phyloP scores from a whole-genome alignment of 2,113 vertebrate genomes.

The Todiramphus saurophagus region DNA sequence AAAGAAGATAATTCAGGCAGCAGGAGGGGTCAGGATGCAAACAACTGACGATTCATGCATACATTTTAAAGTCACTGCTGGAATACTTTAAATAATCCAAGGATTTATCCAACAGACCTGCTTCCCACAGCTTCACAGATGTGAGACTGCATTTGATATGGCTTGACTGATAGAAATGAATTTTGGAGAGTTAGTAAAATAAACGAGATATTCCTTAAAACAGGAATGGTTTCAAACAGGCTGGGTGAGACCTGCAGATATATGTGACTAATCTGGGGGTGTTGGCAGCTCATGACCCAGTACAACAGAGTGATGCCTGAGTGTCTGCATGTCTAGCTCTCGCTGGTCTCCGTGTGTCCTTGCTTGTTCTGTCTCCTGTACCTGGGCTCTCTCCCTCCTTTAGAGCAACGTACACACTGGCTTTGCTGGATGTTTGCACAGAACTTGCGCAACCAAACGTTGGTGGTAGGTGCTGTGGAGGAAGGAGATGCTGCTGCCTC shows the following conservation, averaged over 20 bases:
- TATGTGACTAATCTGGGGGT: too few relatives aligned
- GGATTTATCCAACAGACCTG: constrained; percentile 1
- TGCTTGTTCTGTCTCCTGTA: neutral
- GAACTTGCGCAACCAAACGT: neutral
- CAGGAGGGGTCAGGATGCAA: neutral
- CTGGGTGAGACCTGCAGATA: neutral
- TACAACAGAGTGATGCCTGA: neutral
- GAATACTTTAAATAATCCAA: constrained; percentile 35
- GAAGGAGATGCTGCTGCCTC: neutral
- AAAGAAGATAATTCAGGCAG: constrained; percentile 28
- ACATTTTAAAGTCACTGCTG: constrained; percentile 33
- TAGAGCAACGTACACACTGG: fast-evolving
- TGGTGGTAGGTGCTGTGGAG: neutral
- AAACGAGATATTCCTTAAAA: neutral
- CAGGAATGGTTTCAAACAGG: neutral
- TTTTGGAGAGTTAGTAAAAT: neutral
- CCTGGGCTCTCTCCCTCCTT: neutral
- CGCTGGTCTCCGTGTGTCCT: neutral
- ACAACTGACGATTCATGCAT: neutral
- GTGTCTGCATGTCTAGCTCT: neutral
- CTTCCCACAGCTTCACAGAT: neutral
- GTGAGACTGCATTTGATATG: neutral
- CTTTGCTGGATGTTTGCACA: neutral
- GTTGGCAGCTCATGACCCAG: neutral
- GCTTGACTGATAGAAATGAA: neutral